Base-by-base conservation (phyloP, 2,113 vertebrate genomes). In the Ceyx melanurus region DNA sequence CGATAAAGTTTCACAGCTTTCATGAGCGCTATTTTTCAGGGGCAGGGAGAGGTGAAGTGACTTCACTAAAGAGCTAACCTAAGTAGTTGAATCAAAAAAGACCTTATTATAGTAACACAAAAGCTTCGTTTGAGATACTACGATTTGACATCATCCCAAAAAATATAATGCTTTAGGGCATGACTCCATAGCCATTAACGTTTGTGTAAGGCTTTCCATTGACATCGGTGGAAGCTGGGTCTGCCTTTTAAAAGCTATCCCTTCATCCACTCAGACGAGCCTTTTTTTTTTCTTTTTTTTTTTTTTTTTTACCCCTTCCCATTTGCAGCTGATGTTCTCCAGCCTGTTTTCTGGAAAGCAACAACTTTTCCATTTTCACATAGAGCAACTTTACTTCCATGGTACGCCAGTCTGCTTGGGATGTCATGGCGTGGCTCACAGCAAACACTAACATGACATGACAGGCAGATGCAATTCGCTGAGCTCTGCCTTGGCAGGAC, bases 331-430 rank as follows among this genome's bases (percentile, higher is more conserved):
- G 94, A 96, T 76, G 95, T 77, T 96, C 87, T 93, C 88, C 90
- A 88, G 92, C 82, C 91, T 94, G 48, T 72, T 95, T 96, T 89
- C 89, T 89, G 93, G 93, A 89, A 96, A 96, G 90, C 22, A 5
- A 17, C 21, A 80, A 73, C 71, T 94, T 93, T 94, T 94, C 92
- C 93, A 96, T 97, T 97, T 97, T 94, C 91, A 92, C 91, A 82
- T 75, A 28, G 62, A 94, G 67, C 48, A 73, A 40, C 46, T 93
- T 94, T 84, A 91, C 96, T 93, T 96, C 95, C 86, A 57, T 66
- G 75, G 95, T 46, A 85, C 4, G 28, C 89, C 94, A 87, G 85
- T 56, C 93, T 89, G 92, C 51, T 86, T 65, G 82, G 94, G 92
- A 76, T 93, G 91, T 81, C 93, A 96, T 31, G 76, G 68, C 15